Evolutionary conservation across 2,888 invertebrate species (phyloP).

Genomic region (Alsophila aescularia): DNA sequence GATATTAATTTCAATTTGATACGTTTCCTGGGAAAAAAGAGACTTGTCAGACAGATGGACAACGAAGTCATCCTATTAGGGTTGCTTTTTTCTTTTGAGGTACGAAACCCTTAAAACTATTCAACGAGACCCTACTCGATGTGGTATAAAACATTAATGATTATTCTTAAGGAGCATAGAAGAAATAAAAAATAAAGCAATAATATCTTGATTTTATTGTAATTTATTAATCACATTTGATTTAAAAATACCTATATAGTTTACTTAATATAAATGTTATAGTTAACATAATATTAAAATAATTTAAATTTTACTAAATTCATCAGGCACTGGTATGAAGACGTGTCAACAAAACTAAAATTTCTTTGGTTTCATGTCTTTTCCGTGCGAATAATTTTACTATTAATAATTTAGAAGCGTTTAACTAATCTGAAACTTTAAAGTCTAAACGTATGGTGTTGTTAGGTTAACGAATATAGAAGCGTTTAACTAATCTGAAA

Average conservation of each 20-base stretch:
- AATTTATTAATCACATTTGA: not conserved
- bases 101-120: no score
- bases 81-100: no score
- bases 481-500: no score
- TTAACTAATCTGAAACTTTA: not conserved
- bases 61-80: no score
- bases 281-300: not conserved
- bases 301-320: not conserved
- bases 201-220: not conserved
- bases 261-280: not conserved
- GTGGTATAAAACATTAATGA: no score
- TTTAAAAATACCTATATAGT: not conserved
- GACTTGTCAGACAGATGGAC: no score
- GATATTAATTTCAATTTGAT: no score
- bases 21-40: no score
- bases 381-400: not conserved
- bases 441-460: no score
- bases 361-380: conserved; percentile 2
- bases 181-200: not conserved
- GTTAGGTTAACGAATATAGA: no score
- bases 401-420: not conserved
- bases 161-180: no score
- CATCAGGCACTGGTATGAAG: not conserved
- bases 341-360: not conserved
- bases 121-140: no score